Percentiles rank a stretch among this genome's conserved stretches.
Evolutionary conservation across 1,140 invertebrate genomes (phyloP).

Genomic region (Aporrectodea caliginosa): DNA sequence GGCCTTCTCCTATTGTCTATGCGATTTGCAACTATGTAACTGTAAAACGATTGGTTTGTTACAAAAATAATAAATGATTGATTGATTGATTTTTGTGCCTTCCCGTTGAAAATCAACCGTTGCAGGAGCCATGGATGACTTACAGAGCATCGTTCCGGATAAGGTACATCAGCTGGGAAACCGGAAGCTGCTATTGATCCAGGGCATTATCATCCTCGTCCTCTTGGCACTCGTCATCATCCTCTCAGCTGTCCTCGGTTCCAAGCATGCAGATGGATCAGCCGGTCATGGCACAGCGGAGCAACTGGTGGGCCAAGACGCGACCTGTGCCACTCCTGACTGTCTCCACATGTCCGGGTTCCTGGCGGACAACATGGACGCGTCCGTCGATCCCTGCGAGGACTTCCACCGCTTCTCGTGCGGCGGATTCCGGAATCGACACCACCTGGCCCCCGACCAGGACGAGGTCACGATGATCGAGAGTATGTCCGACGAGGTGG

Average conservation of each 20-base stretch:
- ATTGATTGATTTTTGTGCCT: too few relatives aligned
- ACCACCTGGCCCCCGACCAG: slow-evolving; percentile 33
- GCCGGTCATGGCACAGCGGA: too few relatives aligned
- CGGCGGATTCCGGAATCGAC: slow-evolving; percentile 58
- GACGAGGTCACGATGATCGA: background rate
- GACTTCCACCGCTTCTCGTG: slow-evolving; percentile 63
- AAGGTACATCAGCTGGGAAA: background rate
- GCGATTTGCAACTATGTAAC: too few relatives aligned
- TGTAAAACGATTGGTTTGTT: too few relatives aligned
- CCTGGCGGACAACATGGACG: slow-evolving; percentile 50
- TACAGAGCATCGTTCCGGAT: background rate
- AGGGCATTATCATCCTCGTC: background rate
- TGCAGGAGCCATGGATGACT: too few relatives aligned
- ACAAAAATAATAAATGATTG: too few relatives aligned
- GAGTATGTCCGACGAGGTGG: background rate
- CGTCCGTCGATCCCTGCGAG: slow-evolving; percentile 57
- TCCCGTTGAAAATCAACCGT: too few relatives aligned
- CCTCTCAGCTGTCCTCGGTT: background rate
- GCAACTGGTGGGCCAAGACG: too few relatives aligned
- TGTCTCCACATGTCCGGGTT: background rate
- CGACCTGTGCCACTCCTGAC: background rate
- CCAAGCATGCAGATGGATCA: background rate
- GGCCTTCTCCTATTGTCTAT: too few relatives aligned
- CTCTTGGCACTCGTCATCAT: background rate
- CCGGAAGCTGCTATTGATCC: background rate